Conservation (phyloP, 2,113 vertebrate species). For the Poecilia latipinna region DNA sequence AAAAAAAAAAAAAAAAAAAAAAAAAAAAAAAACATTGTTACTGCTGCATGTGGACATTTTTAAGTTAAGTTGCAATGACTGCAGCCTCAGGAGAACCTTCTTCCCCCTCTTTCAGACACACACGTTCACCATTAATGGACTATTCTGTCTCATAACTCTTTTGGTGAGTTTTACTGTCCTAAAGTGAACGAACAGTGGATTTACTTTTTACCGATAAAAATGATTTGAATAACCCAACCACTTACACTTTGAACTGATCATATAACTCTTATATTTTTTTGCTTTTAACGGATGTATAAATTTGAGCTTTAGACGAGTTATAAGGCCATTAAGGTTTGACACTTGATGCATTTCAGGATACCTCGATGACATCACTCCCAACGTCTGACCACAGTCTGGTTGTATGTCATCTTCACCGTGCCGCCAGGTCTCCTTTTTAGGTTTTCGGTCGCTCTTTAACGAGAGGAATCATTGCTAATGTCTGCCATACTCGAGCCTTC, state of each 20-base stretch:
- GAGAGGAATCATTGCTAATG: constrained; percentile 25
- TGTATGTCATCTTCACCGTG: neutral
- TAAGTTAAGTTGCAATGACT: neutral
- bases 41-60: neutral
- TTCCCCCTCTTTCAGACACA: neutral
- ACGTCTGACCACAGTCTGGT: neutral
- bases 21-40: neutral
- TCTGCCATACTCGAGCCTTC: constrained; percentile 32
- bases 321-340: constrained; percentile 9
- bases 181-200: neutral
- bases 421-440: neutral
- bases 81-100: neutral
- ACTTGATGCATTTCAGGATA: constrained; percentile 14
- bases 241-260: neutral
- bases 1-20: neutral
- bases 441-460: constrained; percentile 24
- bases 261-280: neutral
- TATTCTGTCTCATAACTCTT: neutral
- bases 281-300: neutral
- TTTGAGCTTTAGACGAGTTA: neutral
- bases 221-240: constrained; percentile 10
- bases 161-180: neutral
- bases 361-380: neutral
- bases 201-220: constrained; percentile 6
- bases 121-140: neutral